Percentiles rank a stretch among this genome's conserved stretches.
phyloP scores from a whole-genome alignment of 2,888 invertebrate genomes.

The Aspidiotus rigidus region DNA sequence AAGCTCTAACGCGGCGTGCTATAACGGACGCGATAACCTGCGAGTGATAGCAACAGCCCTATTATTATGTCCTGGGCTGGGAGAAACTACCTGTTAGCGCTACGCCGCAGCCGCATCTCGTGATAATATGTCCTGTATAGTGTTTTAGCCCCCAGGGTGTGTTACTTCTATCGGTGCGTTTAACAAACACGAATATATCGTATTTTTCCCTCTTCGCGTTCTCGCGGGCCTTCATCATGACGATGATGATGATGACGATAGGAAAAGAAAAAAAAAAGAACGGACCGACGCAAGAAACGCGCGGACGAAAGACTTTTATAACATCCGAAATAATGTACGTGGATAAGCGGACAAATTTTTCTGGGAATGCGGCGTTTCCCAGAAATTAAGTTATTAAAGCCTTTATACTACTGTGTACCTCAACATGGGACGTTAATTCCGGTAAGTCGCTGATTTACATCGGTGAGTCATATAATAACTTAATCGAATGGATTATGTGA shows the following conservation, averaged over 20 bases:
- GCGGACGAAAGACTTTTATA: slow-evolving; percentile 16
- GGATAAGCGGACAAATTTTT: slow-evolving; percentile 20
- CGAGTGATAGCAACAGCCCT: slow-evolving; percentile 32
- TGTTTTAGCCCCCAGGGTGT: slow-evolving; percentile 30
- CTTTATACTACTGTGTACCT: not conserved
- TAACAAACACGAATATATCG: slow-evolving; percentile 24
- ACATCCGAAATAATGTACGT: not conserved
- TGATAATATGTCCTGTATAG: slow-evolving; percentile 8
- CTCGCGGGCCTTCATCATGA: not conserved
- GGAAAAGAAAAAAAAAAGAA: no score
- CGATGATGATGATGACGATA: no score
- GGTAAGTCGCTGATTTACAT: slow-evolving; percentile 6
- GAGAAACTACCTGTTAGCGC: slow-evolving; percentile 30
- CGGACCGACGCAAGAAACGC: not conserved
- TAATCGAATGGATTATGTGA: no score
- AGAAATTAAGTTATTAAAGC: slow-evolving; percentile 30
- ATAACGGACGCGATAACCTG: slow-evolving; percentile 32
- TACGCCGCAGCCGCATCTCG: slow-evolving; percentile 11
- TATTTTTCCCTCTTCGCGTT: slow-evolving; percentile 8
- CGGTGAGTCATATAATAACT: no score
- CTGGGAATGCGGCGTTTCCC: slow-evolving; percentile 26
- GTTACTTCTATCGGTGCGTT: slow-evolving; percentile 31
- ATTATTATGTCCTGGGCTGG: slow-evolving; percentile 25
- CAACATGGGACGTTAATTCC: slow-evolving; percentile 16
- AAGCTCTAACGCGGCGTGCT: slow-evolving; percentile 29